Conservation (phyloP, 2,113 vertebrate species). For the Mastomys coucha region DNA sequence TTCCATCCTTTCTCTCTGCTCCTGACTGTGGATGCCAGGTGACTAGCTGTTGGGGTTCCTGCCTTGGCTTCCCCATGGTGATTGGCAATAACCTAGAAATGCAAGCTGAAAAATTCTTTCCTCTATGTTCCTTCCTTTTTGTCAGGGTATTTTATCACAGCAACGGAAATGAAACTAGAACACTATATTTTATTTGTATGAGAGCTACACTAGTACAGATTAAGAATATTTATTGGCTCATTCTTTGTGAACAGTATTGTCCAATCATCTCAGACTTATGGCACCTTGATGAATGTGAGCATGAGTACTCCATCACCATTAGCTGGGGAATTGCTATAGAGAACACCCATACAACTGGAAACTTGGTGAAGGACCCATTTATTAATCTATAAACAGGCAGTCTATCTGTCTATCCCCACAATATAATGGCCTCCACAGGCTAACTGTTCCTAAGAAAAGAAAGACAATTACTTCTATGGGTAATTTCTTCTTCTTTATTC, state of each 20-base stretch:
- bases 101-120: not conserved
- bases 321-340: constrained; percentile 45
- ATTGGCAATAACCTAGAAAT: not conserved
- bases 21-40: not conserved
- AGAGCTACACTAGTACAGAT: constrained; percentile 44
- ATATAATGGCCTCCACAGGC: constrained; percentile 21
- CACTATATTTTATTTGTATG: constrained; percentile 65
- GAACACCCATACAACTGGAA: constrained; percentile 68
- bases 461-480: not conserved
- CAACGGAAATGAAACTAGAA: not conserved
- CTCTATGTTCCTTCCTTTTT: not conserved
- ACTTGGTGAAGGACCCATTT: constrained; percentile 73
- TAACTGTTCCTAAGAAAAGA: constrained; percentile 27
- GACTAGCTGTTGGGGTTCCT: not conserved
- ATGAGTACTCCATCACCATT: constrained; percentile 57
- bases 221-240: constrained; percentile 75
- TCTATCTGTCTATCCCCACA: constrained; percentile 66
- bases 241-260: constrained; percentile 57
- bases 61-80: not conserved
- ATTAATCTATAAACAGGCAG: constrained; percentile 78
- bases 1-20: not conserved
- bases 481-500: constrained; percentile 47
- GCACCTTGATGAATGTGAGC: constrained; percentile 63
- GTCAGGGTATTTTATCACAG: not conserved
- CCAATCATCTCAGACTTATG: constrained; percentile 55